Percentiles rank a stretch among this genome's conserved stretches.
These are phyloP conservation scores for Lysandra coridon DNA, from an alignment of 2,888 invertebrate genomes.

Conservation along the genomic window DNA sequence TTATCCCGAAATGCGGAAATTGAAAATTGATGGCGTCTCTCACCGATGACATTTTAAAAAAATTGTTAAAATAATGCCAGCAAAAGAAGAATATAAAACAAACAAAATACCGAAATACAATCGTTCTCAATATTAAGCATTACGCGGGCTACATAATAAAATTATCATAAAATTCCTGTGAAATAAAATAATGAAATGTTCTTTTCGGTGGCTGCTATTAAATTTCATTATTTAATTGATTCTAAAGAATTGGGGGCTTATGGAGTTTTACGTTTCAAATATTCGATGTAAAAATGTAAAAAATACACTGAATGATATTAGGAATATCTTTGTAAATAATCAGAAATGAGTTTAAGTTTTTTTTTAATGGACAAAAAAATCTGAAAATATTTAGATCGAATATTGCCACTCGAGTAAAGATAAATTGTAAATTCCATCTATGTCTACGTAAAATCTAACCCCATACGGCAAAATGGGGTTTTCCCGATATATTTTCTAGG, in stretches of 20 bases:
- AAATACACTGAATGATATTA: not conserved
- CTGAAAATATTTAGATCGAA: not conserved
- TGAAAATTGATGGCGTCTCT: not conserved
- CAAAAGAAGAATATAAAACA: not conserved
- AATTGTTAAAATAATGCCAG: not conserved
- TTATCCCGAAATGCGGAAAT: not conserved
- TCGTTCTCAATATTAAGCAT: not conserved
- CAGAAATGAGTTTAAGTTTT: not conserved
- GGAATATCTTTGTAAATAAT: not conserved
- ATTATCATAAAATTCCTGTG: not conserved
- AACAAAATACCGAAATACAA: conserved; percentile 7
- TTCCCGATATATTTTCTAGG: not conserved
- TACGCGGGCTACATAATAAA: not conserved
- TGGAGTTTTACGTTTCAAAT: not conserved
- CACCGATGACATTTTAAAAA: not conserved
- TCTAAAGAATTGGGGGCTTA: not conserved
- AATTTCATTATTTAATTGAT: not conserved
- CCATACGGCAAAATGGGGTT: not conserved
- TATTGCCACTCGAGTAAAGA: too few species aligned
- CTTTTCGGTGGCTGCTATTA: not conserved
- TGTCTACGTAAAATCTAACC: not conserved
- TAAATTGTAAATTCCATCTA: too few species aligned
- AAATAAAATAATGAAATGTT: conserved; percentile 15
- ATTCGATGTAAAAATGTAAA: not conserved
- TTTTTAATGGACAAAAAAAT: not conserved